Percentiles rank a stretch among this genome's conserved stretches.
Evolutionary conservation across 2,797 vertebrate species (phyloP).

Genomic region (Vespertilio murinus): DNA sequence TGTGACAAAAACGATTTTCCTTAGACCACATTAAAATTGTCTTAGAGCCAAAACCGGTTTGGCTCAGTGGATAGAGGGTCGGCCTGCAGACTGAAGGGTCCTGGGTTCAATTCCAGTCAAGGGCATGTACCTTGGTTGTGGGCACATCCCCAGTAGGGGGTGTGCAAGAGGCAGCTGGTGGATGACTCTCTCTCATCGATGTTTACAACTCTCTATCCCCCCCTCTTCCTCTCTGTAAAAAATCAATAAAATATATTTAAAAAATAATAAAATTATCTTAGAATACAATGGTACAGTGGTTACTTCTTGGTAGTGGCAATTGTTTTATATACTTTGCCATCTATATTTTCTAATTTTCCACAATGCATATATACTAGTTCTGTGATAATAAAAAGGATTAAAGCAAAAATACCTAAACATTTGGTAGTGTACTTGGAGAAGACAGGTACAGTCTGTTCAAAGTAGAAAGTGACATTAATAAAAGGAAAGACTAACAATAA

Average conservation of each 20-base stretch:
- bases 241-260: too few species aligned
- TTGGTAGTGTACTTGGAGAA: background rate
- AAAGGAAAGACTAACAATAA: background rate
- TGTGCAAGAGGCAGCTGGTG: too few species aligned
- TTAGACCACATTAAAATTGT: background rate
- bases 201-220: too few species aligned
- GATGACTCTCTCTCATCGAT: too few species aligned
- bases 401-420: conserved; percentile 8
- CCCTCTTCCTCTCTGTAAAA: too few species aligned
- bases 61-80: too few species aligned
- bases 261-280: background rate
- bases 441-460: background rate
- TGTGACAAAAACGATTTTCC: background rate
- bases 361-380: background rate
- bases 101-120: too few species aligned
- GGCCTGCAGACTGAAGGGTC: too few species aligned
- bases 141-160: too few species aligned
- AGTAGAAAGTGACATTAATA: background rate
- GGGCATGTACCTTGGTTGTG: too few species aligned
- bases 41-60: too few species aligned
- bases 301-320: background rate
- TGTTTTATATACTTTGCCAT: background rate
- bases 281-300: background rate
- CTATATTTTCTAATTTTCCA: background rate
- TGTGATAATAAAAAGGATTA: background rate